These are phyloP conservation scores for Caenorhabditis auriculariae DNA, from an alignment of 2,888 invertebrate species.

Conservation along the genomic window DNA sequence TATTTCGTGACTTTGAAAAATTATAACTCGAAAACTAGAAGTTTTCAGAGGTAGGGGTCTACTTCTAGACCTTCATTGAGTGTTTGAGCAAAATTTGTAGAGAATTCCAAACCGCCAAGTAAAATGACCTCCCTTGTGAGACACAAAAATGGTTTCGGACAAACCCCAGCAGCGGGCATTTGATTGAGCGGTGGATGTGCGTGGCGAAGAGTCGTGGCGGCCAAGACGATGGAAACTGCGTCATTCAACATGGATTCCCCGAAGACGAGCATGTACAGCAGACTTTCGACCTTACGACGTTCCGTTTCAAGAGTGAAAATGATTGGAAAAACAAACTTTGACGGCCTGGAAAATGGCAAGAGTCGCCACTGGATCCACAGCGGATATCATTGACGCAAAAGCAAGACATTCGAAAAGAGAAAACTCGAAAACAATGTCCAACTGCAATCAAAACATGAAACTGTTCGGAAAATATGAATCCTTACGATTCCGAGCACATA, in stretches of 20 bases:
- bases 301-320: constrained; percentile 8
- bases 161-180: constrained; percentile 27
- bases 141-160: too few relatives aligned
- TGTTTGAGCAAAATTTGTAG: too few relatives aligned
- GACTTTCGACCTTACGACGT: constrained; percentile 91
- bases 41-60: too few relatives aligned
- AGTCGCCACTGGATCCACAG: constrained; percentile 98
- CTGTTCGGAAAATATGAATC: too few relatives aligned
- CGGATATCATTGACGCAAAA: constrained; percentile 95
- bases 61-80: too few relatives aligned
- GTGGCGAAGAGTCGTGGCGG: constrained; percentile 70
- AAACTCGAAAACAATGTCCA: constrained; percentile 78
- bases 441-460: constrained; percentile 62
- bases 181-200: constrained; percentile 27
- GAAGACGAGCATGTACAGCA: constrained; percentile 98
- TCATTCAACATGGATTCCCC: constrained; percentile 94
- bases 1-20: too few relatives aligned
- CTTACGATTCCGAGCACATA: constrained; percentile 84
- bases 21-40: too few relatives aligned
- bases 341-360: constrained; percentile 89
- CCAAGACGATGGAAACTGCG: constrained; percentile 95
- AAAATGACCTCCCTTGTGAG: too few relatives aligned
- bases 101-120: too few relatives aligned
- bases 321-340: constrained; percentile 30
- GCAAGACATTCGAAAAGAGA: constrained; percentile 96